Evolutionary conservation across 2,888 invertebrate species (phyloP).

Genomic region (Halictus ligatus): DNA sequence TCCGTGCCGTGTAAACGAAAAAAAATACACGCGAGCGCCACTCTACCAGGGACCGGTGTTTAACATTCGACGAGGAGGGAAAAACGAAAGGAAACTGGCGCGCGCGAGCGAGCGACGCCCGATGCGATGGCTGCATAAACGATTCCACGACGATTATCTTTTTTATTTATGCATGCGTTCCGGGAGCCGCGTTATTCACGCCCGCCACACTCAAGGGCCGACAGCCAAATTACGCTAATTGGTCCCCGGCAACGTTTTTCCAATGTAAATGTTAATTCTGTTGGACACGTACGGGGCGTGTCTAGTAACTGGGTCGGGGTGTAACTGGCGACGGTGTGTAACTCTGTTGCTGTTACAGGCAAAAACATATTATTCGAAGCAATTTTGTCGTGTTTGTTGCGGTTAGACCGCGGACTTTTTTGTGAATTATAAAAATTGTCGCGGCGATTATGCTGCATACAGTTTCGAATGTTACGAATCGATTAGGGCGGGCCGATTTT

Average conservation of each 20-base stretch:
- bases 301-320: constrained; percentile 1
- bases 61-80: constrained; percentile 8
- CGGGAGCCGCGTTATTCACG: constrained; percentile 8
- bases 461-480: too few species aligned
- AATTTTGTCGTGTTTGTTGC: neutral
- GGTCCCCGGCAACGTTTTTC: neutral
- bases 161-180: constrained; percentile 12
- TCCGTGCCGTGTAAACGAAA: neutral
- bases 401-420: neutral
- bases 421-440: too few species aligned
- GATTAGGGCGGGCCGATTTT: too few species aligned
- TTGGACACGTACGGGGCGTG: neutral
- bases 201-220: neutral
- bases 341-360: neutral
- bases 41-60: neutral
- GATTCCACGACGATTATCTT: constrained; percentile 12
- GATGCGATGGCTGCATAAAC: neutral
- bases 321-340: neutral
- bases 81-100: constrained; percentile 11
- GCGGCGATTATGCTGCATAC: too few species aligned
- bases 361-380: neutral
- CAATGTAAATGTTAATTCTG: neutral
- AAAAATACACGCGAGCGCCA: neutral
- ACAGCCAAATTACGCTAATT: constrained; percentile 1
- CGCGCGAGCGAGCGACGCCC: neutral